phyloP scores from a whole-genome alignment of 2,888 invertebrate species.

The Caradrina kadenii region DNA sequence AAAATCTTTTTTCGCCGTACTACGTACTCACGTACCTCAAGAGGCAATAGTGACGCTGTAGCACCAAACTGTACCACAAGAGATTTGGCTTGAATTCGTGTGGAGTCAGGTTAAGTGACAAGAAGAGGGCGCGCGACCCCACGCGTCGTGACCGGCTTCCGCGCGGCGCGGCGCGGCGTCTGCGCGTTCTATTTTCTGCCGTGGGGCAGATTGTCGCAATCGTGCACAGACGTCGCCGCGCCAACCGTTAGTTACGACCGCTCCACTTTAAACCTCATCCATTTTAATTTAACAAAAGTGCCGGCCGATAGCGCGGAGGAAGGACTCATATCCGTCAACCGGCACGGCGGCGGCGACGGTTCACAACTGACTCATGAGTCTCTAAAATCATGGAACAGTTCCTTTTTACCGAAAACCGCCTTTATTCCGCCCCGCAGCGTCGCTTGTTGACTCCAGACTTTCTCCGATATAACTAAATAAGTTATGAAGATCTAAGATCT shows the following conservation, averaged over 20 bases:
- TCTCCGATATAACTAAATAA: not conserved
- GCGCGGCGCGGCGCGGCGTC: slow-evolving; percentile 29
- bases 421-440: not conserved
- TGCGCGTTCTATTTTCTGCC: slow-evolving; percentile 78
- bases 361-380: slow-evolving; percentile 65
- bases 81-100: slow-evolving; percentile 48
- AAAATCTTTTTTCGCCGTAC: not conserved
- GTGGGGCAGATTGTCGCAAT: slow-evolving; percentile 78
- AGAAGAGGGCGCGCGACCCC: slow-evolving; percentile 75
- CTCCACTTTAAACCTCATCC: slow-evolving; percentile 90
- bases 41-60: not conserved
- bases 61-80: slow-evolving; percentile 3
- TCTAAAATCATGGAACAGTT: slow-evolving; percentile 59
- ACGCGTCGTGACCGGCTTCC: slow-evolving; percentile 71
- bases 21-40: not conserved
- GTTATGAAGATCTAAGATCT: not conserved
- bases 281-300: slow-evolving; percentile 90
- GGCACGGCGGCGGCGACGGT: slow-evolving; percentile 65
- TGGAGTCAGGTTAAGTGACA: slow-evolving; percentile 55
- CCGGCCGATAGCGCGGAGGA: slow-evolving; percentile 89
- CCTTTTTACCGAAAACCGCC: slow-evolving; percentile 40
- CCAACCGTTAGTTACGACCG: slow-evolving; percentile 88
- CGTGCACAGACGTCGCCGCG: slow-evolving; percentile 80
- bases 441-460: not conserved
- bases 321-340: slow-evolving; percentile 87